A percentile compares a stretch with the other conserved stretches of the same genome.
These are phyloP conservation scores for Micrasema longulum DNA, from an alignment of 1,140 invertebrate species.

Conservation along the genomic window DNA sequence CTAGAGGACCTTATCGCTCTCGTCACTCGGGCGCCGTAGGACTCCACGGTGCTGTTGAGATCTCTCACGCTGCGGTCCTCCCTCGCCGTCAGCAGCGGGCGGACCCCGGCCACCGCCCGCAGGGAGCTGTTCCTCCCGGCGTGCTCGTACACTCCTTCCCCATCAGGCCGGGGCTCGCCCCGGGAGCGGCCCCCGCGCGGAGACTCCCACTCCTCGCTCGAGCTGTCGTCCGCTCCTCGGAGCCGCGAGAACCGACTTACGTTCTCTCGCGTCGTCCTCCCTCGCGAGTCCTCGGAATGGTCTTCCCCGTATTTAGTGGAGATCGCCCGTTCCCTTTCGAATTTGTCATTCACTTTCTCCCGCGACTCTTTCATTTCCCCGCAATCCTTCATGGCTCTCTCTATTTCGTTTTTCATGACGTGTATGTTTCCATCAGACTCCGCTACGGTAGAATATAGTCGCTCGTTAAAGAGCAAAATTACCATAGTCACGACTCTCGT, in stretches of 20 bases:
- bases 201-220: constrained; percentile 49
- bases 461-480: too few relatives aligned
- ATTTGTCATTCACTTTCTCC: constrained; percentile 36
- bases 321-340: constrained; percentile 11
- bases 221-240: constrained; percentile 4
- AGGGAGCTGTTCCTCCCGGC: constrained; percentile 19
- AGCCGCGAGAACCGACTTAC: too few relatives aligned
- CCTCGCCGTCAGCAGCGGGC: too few relatives aligned
- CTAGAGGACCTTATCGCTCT: constrained; percentile 35
- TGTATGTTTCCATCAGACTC: constrained; percentile 38
- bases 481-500: too few relatives aligned
- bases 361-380: constrained; percentile 34
- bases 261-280: not conserved
- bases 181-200: constrained; percentile 7
- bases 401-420: constrained; percentile 47
- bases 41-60: constrained; percentile 14
- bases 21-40: constrained; percentile 33
- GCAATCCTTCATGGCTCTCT: constrained; percentile 47
- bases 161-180: constrained; percentile 17
- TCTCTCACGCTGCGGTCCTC: constrained; percentile 30
- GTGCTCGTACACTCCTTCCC: constrained; percentile 41
- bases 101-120: too few relatives aligned
- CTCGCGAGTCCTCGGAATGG: not conserved
- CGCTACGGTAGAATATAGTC: too few relatives aligned
- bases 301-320: not conserved